Conservation (phyloP, 2,797 vertebrate species). For the Smutsia temminckii region DNA sequence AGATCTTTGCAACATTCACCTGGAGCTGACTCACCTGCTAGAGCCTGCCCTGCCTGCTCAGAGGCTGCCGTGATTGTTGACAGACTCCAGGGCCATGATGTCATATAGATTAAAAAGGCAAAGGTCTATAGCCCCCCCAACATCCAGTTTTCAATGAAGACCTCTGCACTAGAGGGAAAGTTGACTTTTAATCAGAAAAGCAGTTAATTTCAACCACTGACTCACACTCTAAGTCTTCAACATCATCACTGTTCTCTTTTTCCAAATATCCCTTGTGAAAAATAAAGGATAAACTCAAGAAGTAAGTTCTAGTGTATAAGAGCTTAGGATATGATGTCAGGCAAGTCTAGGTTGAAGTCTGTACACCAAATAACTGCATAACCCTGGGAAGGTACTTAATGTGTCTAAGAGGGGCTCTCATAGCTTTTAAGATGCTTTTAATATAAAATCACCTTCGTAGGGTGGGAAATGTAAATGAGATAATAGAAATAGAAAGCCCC, state of each 20-base stretch:
- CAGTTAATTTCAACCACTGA: not conserved
- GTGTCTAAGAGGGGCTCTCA: not conserved
- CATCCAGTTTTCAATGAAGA: not conserved
- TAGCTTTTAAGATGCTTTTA: not conserved
- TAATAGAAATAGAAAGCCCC: not conserved
- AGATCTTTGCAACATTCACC: not conserved
- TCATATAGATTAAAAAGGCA: not conserved
- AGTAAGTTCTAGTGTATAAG: not conserved
- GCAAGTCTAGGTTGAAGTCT: not conserved
- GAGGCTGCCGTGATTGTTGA: not conserved
- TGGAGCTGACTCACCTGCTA: fast-evolving
- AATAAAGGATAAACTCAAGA: not conserved
- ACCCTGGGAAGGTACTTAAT: not conserved
- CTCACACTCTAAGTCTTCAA: not conserved
- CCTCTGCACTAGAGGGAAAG: not conserved
- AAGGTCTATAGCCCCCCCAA: not conserved
- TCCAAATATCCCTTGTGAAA: not conserved
- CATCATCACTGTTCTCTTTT: not conserved
- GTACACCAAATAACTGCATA: not conserved
- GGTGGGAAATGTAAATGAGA: constrained; percentile 1
- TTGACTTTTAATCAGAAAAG: not conserved
- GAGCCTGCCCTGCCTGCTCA: fast-evolving
- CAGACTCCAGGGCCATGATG: fast-evolving
- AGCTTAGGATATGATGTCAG: not conserved
- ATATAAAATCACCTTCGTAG: not conserved